These are phyloP conservation scores for Drosophila anceps DNA, from an alignment of 2,888 invertebrate species.

Conservation along the genomic window DNA sequence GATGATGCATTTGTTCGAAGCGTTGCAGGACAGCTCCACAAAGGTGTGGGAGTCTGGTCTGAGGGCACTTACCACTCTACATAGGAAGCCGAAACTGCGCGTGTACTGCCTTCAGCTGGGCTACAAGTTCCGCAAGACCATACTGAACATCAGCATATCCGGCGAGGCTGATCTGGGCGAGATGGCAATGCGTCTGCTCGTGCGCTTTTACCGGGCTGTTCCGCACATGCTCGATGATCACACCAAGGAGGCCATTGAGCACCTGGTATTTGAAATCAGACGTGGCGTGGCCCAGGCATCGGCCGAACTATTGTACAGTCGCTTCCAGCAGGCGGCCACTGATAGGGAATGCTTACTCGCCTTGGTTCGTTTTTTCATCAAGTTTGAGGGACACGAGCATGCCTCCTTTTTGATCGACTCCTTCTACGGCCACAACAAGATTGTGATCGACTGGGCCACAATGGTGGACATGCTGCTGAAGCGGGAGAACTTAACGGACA, in stretches of 20 bases:
- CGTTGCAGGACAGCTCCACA: neutral
- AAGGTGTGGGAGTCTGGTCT: neutral
- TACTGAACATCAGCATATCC: neutral
- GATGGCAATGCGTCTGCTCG: neutral
- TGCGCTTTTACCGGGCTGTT: neutral
- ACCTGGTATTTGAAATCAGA: neutral
- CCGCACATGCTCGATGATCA: neutral
- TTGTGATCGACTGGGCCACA: neutral
- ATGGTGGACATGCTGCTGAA: neutral
- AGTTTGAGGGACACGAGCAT: neutral
- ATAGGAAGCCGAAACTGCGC: constrained; percentile 9
- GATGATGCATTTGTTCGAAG: neutral
- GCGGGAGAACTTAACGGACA: neutral
- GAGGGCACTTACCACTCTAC: neutral
- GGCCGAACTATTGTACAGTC: neutral
- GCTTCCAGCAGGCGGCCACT: neutral
- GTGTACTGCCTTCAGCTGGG: neutral
- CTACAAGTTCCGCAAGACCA: neutral
- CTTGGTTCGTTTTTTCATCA: neutral
- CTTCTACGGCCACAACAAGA: neutral
- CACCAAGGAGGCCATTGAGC: neutral
- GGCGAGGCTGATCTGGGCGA: neutral
- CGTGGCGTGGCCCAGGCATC: neutral
- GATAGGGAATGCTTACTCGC: neutral
- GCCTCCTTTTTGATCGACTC: neutral